Base-by-base conservation (phyloP, 2,888 invertebrate species). In the Xylophagus ater region DNA sequence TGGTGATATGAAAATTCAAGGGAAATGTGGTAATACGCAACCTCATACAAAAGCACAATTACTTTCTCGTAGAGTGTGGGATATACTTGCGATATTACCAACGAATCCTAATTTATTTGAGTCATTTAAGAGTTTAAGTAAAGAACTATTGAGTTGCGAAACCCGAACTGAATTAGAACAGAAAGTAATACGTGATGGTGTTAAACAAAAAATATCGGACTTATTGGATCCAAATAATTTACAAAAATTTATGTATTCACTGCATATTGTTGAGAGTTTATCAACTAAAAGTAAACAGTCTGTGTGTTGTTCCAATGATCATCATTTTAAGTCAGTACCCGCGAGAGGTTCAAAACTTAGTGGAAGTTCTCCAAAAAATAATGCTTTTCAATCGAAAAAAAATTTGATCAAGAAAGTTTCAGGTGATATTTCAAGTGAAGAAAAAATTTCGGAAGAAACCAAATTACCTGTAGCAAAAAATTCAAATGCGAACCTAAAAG, bases 211-310 rank as follows among this genome's bases (percentile, higher is more conserved):
- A 48, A 51, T 89, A 32, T 73, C 78, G 14, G 81, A 83, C 49
- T 65, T 93, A 2, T 70, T 94, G 9, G 86, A 92, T 66, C 86
- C 90, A 0, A 78, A 78, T 19, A 88, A 87, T 59, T 84, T 92
- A 1, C 93, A 93, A 63, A 90, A 90, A 58, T 74, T 94, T 37
- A 92, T 93, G 88, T 94, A 94, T 59, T 89, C 89, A 0, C 65
- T 93, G 43, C 90, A 92, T 60, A 92, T 93, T 48, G 85, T 93
- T 0, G 87, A 87, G 58, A 79, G 79, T 24, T 64, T 86, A 17
- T 73, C 63, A 0, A 42, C 62, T 3, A 59, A 56, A 38, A 59
- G 59, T 40, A 52, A 53, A 24, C 40, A 28, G 28, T 18, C 26
- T 4, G 34, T 19, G 1, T 34, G 40, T 21, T 40, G 40, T 23